Percentiles rank a stretch among this genome's conserved stretches.
Evolutionary conservation across 2,797 vertebrate species (phyloP).

Genomic region (Babyrousa celebensis): DNA sequence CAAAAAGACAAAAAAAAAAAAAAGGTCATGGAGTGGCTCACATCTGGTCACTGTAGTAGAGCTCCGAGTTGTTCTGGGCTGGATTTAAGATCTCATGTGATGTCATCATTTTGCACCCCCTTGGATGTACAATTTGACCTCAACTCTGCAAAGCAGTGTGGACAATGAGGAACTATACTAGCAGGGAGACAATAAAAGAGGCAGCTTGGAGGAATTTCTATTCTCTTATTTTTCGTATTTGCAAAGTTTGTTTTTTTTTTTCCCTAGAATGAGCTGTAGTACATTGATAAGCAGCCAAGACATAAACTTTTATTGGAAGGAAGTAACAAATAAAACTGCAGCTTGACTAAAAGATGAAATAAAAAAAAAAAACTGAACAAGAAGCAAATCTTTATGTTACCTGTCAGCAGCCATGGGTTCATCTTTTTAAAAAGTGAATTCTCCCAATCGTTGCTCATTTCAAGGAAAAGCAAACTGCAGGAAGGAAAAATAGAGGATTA

Average conservation of each 20-base stretch:
- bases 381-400: accelerated
- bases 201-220: not conserved
- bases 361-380: not conserved
- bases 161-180: not conserved
- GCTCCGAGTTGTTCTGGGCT: no score
- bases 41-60: no score
- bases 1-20: no score
- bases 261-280: not conserved
- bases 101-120: not conserved
- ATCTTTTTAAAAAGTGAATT: constrained; percentile 51
- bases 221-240: not conserved
- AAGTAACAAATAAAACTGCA: not conserved
- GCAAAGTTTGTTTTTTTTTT: not conserved
- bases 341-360: not conserved
- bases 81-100: no score
- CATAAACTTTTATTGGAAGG: not conserved
- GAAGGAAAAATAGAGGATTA: not conserved
- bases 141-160: not conserved
- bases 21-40: no score
- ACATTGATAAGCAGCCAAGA: not conserved
- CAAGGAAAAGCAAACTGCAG: not conserved
- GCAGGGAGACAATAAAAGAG: no score
- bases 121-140: not conserved
- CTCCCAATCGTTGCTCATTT: not conserved
- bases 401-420: not conserved